Percentiles rank a stretch among this genome's conserved stretches.
Evolutionary conservation across 2,113 vertebrate genomes (phyloP).

Genomic region (Climacteris rufus): DNA sequence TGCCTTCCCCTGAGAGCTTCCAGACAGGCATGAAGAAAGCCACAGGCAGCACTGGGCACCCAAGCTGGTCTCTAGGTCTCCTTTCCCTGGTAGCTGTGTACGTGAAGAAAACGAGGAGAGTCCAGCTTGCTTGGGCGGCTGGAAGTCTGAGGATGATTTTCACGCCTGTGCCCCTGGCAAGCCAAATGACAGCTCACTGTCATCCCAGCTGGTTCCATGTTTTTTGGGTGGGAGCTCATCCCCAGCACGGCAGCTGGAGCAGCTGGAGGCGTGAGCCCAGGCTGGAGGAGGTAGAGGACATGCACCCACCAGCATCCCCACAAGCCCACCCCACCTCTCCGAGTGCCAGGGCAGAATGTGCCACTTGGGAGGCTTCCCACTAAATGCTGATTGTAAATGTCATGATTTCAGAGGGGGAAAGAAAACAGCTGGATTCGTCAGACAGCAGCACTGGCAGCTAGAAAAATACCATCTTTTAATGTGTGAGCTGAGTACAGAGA

Average conservation of each 20-base stretch:
- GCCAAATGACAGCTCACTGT: background rate
- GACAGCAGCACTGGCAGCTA: conserved; percentile 22
- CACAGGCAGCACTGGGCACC: background rate
- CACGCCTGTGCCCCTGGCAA: background rate
- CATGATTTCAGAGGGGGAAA: conserved; percentile 19
- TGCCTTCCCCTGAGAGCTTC: background rate
- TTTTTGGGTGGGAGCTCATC: background rate
- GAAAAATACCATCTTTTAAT: conserved; percentile 46
- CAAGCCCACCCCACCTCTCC: background rate
- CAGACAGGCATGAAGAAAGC: background rate
- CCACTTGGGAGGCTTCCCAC: background rate
- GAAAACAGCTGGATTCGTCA: conserved; percentile 42
- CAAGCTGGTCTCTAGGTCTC: background rate
- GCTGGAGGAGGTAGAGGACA: background rate
- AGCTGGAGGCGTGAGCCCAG: background rate
- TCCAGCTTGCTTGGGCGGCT: background rate
- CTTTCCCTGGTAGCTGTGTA: background rate
- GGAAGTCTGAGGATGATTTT: background rate
- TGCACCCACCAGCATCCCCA: background rate
- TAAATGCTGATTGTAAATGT: background rate
- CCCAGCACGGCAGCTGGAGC: background rate
- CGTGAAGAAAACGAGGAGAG: background rate
- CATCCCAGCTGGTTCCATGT: background rate
- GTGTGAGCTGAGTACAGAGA: background rate
- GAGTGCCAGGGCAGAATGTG: background rate